These are phyloP conservation scores for Penaeus indicus DNA, from an alignment of 1,140 invertebrate species.

Conservation along the genomic window DNA sequence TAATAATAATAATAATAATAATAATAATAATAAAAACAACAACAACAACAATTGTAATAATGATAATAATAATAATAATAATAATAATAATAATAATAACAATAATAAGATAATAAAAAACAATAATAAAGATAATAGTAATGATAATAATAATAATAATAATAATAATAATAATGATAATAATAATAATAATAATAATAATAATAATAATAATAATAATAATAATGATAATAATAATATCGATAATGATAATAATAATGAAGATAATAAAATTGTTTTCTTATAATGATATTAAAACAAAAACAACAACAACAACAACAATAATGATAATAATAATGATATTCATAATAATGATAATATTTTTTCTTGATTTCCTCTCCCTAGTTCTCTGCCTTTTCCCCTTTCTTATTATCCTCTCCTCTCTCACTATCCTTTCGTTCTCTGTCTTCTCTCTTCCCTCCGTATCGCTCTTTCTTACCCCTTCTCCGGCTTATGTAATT, in stretches of 20 bases:
- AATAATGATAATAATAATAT: background rate
- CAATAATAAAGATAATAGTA: too few relatives aligned
- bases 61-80: too few relatives aligned
- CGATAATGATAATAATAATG: background rate
- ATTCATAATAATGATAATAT: background rate
- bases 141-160: too few relatives aligned
- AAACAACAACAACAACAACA: background rate
- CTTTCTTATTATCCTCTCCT: background rate
- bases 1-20: too few relatives aligned
- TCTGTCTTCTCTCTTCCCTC: background rate
- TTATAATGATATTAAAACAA: too few relatives aligned
- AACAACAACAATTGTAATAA: too few relatives aligned
- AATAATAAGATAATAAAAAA: too few relatives aligned
- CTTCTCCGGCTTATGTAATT: too few relatives aligned
- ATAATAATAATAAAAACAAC: too few relatives aligned
- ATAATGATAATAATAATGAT: background rate
- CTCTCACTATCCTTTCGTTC: background rate
- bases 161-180: background rate
- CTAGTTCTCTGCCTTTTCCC: background rate
- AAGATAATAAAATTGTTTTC: too few relatives aligned
- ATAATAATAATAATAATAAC: too few relatives aligned
- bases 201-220: background rate
- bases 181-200: background rate
- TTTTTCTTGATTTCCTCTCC: background rate
- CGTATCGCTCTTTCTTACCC: background rate